Conservation (phyloP, 1,140 invertebrate genomes). For the Acromyrmex echinatior region DNA sequence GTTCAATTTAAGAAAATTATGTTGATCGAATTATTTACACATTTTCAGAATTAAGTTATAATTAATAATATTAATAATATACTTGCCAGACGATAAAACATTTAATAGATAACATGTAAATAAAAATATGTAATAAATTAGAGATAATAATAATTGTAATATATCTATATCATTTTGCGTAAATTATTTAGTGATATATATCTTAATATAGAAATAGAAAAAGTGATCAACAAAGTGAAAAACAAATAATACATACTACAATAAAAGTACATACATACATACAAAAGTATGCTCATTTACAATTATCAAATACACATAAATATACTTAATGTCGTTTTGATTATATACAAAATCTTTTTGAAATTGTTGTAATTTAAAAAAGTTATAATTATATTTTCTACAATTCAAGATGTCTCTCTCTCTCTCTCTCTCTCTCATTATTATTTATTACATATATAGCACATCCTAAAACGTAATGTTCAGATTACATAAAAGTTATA, state of each 20-base stretch:
- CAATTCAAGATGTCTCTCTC: not conserved
- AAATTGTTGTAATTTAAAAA: not conserved
- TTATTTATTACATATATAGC: not conserved
- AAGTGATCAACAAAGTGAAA: not conserved
- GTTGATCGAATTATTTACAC: not conserved
- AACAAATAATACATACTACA: not conserved
- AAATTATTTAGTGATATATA: conserved; percentile 9
- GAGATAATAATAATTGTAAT: not conserved
- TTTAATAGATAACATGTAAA: conserved; percentile 13
- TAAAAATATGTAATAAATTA: not conserved
- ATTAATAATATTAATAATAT: not conserved
- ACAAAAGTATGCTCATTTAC: conserved; percentile 32
- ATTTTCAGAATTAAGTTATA: not conserved
- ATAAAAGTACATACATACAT: not conserved
- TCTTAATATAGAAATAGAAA: not conserved
- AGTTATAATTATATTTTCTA: not conserved
- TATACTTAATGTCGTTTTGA: not conserved
- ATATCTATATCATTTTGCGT: not conserved
- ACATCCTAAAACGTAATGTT: too few species aligned
- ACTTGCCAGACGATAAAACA: not conserved
- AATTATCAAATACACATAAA: conserved; percentile 11
- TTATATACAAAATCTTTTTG: not conserved
- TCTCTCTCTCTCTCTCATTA: too few species aligned
- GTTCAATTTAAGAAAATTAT: not conserved
- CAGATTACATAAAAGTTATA: not conserved